Evolutionary conservation across 2,888 invertebrate genomes (phyloP), one percentile per base, ranked within the genome.

Genomic region (Zaprionus obscuricornis): DNA sequence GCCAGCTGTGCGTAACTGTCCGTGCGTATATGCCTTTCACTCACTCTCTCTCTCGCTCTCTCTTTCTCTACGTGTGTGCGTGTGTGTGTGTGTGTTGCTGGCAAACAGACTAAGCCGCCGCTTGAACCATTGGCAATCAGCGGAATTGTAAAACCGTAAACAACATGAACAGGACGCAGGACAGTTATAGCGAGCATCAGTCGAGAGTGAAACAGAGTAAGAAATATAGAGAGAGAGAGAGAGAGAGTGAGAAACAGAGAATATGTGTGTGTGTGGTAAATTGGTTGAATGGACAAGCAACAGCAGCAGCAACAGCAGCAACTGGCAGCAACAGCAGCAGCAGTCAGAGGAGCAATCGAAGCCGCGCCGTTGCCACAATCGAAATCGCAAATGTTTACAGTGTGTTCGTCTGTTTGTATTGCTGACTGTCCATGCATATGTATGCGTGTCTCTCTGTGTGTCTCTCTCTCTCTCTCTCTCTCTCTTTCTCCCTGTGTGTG

Each of bases 71-170:
- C 33, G 34, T 26, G 26, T 34, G 24, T 17, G n/a, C 26, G 33
- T 33, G 27, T 55, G 51, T 47, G 27, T 47, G 43, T 42, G 52
- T 40, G 54, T 50, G 29, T 50, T 26, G 36, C 49, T 34, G 36
- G 59, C 68, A 72, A 74, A 69, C 58, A 54, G 54, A 60, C 71
- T 77, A 77, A 74, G 70, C 74, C 58, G 24, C 49, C 66, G 60
- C 36, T 67, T 60, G 39, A 71, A 74, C 72, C 76, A 63, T 54
- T 57, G 72, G 63, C 83, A 77, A 82, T 82, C 76, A 77, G 83
- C 73, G 63, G 54, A 78, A 82, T 78, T 77, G 79, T 75, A 72
- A 78, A 72, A 69, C 83, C 83, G 73, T 82, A 78, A 82, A 72
- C 69, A 82, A 71, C 75, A 66, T 39, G 62, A 51, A 40, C 67